Conservation (phyloP, 2,113 vertebrate genomes). For the Callipepla californica region DNA sequence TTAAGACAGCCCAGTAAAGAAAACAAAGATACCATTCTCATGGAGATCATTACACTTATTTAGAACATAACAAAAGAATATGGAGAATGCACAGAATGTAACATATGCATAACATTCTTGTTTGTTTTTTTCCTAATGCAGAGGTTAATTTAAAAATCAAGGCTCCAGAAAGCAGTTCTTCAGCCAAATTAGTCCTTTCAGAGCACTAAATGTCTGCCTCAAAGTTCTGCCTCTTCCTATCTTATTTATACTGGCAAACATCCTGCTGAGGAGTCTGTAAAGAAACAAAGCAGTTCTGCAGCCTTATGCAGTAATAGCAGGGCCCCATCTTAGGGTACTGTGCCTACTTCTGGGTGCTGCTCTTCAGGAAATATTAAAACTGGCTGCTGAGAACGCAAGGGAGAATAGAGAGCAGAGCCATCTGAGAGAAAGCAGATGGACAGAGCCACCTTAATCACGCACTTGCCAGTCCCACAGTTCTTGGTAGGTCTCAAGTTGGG, state of each 20-base stretch:
- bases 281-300: constrained; percentile 29
- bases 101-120: neutral
- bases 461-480: neutral
- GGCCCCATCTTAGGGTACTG: neutral
- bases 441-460: neutral
- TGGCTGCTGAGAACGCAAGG: neutral
- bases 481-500: neutral
- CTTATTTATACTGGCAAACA: constrained; percentile 47
- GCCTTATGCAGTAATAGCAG: neutral
- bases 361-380: neutral
- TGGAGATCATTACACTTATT: neutral
- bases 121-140: neutral
- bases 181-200: neutral
- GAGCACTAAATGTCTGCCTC: neutral
- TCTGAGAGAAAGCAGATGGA: neutral
- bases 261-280: neutral
- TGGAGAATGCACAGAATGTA: neutral
- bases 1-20: neutral
- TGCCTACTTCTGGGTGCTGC: neutral
- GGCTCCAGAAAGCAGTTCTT: neutral
- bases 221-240: constrained; percentile 16
- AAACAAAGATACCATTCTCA: constrained; percentile 17
- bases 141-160: constrained; percentile 28
- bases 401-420: neutral
- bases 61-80: constrained; percentile 9